Conservation (phyloP, 2,797 vertebrate species). For the Paedocypris micromegethes region DNA sequence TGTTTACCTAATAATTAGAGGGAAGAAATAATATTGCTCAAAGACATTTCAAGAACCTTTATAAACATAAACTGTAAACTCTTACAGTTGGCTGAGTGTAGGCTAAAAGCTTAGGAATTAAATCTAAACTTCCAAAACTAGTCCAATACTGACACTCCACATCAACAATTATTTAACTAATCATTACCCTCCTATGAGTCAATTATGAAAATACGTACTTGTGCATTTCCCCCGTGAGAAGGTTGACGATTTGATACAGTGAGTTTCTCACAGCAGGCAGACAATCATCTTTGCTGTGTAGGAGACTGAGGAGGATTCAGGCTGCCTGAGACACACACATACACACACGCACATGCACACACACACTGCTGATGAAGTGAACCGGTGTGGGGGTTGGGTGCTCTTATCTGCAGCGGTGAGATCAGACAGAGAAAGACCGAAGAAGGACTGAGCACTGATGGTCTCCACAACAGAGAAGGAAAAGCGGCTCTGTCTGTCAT, state of each 20-base stretch:
- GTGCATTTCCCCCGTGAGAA: background rate
- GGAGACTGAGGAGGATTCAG: constrained; percentile 24
- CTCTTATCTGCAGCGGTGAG: constrained; percentile 45
- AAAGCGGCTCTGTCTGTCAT: constrained; percentile 6
- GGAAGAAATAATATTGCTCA: too few species aligned
- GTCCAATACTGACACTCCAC: background rate
- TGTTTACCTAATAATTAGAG: too few species aligned
- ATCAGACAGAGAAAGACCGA: constrained; percentile 41
- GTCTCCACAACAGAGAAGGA: constrained; percentile 14
- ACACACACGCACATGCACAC: constrained; percentile 28
- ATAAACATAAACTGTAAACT: too few species aligned
- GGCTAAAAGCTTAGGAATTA: background rate
- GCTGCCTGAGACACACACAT: constrained; percentile 24
- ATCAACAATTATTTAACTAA: background rate
- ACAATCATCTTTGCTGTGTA: constrained; percentile 24
- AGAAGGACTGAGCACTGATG: constrained; percentile 33
- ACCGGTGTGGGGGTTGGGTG: constrained; percentile 39
- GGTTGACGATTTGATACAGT: background rate
- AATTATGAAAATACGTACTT: background rate
- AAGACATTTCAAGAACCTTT: too few species aligned
- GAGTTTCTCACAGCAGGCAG: constrained; percentile 5
- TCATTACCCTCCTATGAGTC: background rate
- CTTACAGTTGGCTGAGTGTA: too few species aligned
- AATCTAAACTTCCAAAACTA: background rate
- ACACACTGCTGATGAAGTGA: constrained; percentile 32